phyloP scores from a whole-genome alignment of 2,888 invertebrate species.

The Drosophila austrosaltans region DNA sequence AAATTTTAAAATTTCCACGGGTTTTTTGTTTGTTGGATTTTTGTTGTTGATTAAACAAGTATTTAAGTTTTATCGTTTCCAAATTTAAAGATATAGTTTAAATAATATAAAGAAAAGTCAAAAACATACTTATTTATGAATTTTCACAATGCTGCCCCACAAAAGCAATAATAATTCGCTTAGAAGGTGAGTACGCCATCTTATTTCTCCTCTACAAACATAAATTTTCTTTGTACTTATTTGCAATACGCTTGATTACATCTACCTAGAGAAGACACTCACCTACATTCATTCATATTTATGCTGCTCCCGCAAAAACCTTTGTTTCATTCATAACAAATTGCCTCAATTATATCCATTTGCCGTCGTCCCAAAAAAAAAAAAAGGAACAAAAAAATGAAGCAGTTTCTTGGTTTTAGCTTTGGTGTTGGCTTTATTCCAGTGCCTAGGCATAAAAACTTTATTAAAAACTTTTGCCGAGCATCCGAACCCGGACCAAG shows the following conservation, averaged over 20 bases:
- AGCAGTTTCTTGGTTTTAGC: constrained; percentile 8
- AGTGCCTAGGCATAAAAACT: constrained; percentile 68
- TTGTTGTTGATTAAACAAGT: no score
- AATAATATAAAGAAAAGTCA: background rate
- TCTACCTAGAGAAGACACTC: background rate
- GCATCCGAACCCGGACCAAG: background rate
- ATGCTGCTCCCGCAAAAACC: constrained; percentile 10
- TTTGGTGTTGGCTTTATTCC: constrained; percentile 23
- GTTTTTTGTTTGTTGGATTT: no score
- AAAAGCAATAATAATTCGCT: background rate
- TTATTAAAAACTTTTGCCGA: constrained; percentile 74
- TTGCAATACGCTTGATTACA: constrained; percentile 11
- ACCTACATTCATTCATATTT: constrained; percentile 14
- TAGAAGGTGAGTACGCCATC: background rate
- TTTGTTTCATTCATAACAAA: constrained; percentile 65
- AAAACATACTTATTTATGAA: background rate
- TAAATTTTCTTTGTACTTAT: constrained; percentile 13
- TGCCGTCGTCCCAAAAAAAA: constrained; percentile 20
- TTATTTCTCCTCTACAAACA: background rate
- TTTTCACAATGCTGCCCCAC: background rate
- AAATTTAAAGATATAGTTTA: background rate
- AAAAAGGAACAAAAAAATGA: background rate
- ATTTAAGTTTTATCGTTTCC: no score
- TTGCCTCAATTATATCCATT: constrained; percentile 73
- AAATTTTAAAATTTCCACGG: no score